phyloP scores from a whole-genome alignment of 2,113 vertebrate genomes.

The Synodontis membranacea region DNA sequence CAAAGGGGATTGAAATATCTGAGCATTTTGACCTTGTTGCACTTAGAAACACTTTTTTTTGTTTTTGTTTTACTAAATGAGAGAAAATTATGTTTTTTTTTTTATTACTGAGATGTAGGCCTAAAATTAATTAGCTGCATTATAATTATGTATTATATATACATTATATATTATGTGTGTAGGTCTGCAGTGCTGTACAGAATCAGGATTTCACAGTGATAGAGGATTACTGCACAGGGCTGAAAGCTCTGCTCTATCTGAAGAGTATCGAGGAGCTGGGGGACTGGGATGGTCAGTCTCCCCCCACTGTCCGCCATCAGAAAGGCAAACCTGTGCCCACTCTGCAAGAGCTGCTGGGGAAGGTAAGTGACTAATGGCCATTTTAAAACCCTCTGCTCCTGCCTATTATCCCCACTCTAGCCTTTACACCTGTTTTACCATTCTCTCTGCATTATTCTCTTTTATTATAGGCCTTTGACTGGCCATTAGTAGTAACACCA shows the following conservation, averaged over 20 bases:
- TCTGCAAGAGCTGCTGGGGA: constrained; percentile 72
- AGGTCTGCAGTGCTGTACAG: constrained; percentile 94
- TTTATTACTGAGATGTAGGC: not conserved
- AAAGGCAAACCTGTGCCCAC: constrained; percentile 77
- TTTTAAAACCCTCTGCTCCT: constrained; percentile 25
- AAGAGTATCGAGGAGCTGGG: constrained; percentile 78
- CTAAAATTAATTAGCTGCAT: not conserved
- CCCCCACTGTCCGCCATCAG: constrained; percentile 74
- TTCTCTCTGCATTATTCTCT: constrained; percentile 38
- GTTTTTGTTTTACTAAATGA: not conserved
- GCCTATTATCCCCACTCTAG: constrained; percentile 27
- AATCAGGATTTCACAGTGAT: constrained; percentile 97
- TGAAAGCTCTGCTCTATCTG: constrained; percentile 81
- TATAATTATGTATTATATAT: constrained; percentile 6
- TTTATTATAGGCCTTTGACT: constrained; percentile 48
- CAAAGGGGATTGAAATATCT: not conserved
- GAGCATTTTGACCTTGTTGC: not conserved
- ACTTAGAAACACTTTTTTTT: not conserved
- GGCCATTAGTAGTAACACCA: constrained; percentile 52
- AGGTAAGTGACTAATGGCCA: constrained; percentile 67
- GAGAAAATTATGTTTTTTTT: not conserved
- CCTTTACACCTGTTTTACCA: constrained; percentile 35
- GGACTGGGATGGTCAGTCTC: constrained; percentile 83
- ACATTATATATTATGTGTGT: constrained; percentile 17
- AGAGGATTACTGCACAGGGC: constrained; percentile 86